Percentiles rank a stretch among this genome's conserved stretches.
phyloP scores from a whole-genome alignment of 2,113 vertebrate species.

The Theristicus caerulescens region DNA sequence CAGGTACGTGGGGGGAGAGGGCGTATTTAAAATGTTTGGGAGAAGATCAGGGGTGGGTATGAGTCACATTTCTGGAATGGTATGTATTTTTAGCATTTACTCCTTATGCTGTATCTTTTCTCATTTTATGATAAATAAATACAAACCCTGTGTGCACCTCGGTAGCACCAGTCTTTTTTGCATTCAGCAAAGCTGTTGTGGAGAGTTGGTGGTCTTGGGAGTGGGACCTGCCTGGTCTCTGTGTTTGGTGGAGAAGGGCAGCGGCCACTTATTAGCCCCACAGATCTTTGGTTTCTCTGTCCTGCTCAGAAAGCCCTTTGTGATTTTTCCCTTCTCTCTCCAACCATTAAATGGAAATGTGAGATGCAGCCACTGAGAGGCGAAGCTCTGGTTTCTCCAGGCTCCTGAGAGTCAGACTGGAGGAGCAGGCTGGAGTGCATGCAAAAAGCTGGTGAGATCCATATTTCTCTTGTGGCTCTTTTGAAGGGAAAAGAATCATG shows the following conservation, averaged over 20 bases:
- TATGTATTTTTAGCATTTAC: not conserved
- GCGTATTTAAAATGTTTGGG: not conserved
- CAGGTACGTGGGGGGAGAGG: not conserved
- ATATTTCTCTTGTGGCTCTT: not conserved
- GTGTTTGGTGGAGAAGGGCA: not conserved
- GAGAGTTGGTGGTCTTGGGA: not conserved
- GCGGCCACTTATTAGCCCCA: not conserved
- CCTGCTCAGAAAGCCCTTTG: not conserved
- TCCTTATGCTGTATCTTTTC: not conserved
- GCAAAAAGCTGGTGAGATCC: not conserved
- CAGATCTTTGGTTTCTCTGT: not conserved
- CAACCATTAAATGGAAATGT: accelerated
- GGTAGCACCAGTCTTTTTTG: accelerated
- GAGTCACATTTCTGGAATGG: not conserved
- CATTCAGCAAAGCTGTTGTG: not conserved
- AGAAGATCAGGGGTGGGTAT: not conserved
- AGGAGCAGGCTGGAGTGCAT: not conserved
- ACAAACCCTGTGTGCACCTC: accelerated
- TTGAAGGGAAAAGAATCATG: not conserved
- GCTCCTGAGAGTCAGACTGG: not conserved
- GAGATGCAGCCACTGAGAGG: not conserved
- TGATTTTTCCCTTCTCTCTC: not conserved
- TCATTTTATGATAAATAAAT: not conserved
- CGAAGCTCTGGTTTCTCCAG: not conserved
- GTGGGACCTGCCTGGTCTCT: not conserved